Evolutionary conservation across 1,140 invertebrate genomes (phyloP), one percentile per base, ranked within the genome.

Genomic region (Heliconius himera): DNA sequence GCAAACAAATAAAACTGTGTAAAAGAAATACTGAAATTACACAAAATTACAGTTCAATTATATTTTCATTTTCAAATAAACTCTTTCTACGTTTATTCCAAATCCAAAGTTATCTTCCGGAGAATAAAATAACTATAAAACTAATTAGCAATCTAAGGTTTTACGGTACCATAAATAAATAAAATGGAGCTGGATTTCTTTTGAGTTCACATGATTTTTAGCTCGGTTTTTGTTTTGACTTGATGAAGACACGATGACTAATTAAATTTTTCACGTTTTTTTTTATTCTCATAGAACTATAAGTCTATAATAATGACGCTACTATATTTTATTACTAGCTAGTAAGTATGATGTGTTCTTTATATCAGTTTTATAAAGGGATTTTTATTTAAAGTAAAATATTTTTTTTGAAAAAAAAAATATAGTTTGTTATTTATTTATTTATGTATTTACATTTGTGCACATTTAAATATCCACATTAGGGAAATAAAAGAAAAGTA

Each of bases 61-160:
- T 26, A 66, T 66, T 66, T 66, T 66, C 11, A 26, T 66, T 66
- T 66, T 66, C 22, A 66, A 66, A 66, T 66, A 22, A 0, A 66
- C 11, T 66, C 2, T 66, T 66, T 66, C 60, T 66, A 71, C 36
- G n/a, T 76, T 41, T 29, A 72, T 76, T 80, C 20, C 56, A 46
- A 66, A 22, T 80, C 79, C 75, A 80, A 16, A 46, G 78, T 84
- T 75, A 66, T 73, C 78, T 66, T 77, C 73, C 77, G 75, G 76
- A 76, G 76, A 86, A 89, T 89, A 89, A 89, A 90, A 89, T 82
- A 78, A 81, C 83, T 85, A 90, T 93, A 91, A 92, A 92, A 87
- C 87, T 92, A 92, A 93, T 91, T 93, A 93, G 89, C 86, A 90
- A 91, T 91, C 89, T 88, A 88, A 89, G 82, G 80, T 88, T 93